Conservation (phyloP, 2,113 vertebrate genomes). For the Nesogale talazaci region DNA sequence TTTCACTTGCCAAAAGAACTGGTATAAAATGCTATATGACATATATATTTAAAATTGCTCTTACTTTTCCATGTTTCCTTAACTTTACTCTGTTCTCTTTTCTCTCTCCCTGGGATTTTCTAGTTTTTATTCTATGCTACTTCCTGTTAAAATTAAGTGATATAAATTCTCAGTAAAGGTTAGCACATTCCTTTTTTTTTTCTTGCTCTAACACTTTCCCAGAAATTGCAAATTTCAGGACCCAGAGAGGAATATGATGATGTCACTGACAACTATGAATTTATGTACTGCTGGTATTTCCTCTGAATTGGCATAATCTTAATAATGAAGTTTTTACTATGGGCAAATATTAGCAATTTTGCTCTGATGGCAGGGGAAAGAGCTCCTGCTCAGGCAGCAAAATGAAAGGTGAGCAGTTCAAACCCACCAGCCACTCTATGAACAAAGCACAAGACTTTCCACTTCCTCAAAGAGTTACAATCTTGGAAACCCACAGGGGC, state of each 20-base stretch:
- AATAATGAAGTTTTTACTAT: constrained; percentile 45
- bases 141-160: constrained; percentile 9
- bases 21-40: background rate
- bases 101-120: background rate
- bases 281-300: constrained; percentile 22
- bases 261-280: background rate
- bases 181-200: constrained; percentile 49
- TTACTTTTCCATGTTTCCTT: background rate
- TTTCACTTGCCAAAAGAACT: background rate
- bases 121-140: background rate
- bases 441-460: no score
- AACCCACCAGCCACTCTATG: no score
- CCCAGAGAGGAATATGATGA: background rate
- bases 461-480: no score
- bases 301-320: constrained; percentile 26
- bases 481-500: no score
- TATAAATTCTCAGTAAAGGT: constrained; percentile 36
- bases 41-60: background rate
- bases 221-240: constrained; percentile 53
- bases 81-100: background rate
- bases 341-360: constrained; percentile 10
- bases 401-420: no score
- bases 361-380: background rate
- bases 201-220: constrained; percentile 30
- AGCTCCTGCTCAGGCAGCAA: no score